These are phyloP conservation scores for Ianthella basta DNA, from an alignment of 37 sponge, comb jelly and placozoan species.

Conservation along the genomic window DNA sequence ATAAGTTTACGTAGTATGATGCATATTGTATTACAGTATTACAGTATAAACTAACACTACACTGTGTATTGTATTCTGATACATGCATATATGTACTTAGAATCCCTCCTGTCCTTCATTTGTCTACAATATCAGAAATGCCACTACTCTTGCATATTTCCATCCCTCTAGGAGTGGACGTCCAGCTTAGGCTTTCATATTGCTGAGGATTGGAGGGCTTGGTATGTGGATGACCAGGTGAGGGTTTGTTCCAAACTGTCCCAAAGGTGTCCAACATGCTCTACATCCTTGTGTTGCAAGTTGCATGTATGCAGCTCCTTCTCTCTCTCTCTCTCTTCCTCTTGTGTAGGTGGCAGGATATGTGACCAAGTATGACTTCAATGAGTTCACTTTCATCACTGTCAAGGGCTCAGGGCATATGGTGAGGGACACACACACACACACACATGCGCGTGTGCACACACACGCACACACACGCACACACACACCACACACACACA, in stretches of 20 bases:
- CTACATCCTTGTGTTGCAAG: neutral
- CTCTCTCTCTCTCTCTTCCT: neutral
- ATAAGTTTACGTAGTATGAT: neutral
- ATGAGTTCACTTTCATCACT: conserved; percentile 80
- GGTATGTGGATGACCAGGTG: conserved; percentile 77
- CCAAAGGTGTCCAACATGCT: no score
- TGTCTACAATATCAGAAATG: no score
- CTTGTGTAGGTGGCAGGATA: conserved; percentile 82
- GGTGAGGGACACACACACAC: conserved; percentile 40
- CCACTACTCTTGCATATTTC: neutral
- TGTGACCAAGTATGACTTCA: conserved; percentile 70
- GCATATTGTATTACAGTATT: no score
- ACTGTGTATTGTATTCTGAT: no score
- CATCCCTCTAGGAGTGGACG: conserved; percentile 60
- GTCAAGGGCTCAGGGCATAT: conserved; percentile 90
- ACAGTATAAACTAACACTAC: no score
- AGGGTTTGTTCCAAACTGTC: no score
- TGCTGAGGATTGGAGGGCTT: conserved; percentile 69
- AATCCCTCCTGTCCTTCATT: no score
- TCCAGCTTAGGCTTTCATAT: conserved; percentile 57
- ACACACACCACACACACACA: neutral
- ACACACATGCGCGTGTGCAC: no score
- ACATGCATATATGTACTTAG: no score
- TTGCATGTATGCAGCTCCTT: neutral
- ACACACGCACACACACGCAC: no score